Evolutionary conservation across 2,797 vertebrate genomes (phyloP).

Genomic region (Acipenser oxyrinchus): DNA sequence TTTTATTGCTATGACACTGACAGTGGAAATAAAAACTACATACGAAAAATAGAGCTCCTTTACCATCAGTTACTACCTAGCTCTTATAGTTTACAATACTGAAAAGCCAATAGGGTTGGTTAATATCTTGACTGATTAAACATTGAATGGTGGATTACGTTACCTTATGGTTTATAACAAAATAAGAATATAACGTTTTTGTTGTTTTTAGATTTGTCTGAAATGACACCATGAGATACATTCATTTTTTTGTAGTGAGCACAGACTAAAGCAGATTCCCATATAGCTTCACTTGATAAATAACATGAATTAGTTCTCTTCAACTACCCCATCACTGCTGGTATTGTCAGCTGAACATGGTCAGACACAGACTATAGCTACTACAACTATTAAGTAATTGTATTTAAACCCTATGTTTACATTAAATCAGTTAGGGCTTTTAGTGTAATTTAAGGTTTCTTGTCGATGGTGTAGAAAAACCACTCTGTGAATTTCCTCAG

Average conservation of each 20-base stretch:
- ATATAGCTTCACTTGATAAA: constrained; percentile 32
- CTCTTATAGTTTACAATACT: constrained; percentile 60
- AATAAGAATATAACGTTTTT: constrained; percentile 1
- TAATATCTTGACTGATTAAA: constrained; percentile 33
- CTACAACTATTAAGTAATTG: constrained; percentile 26
- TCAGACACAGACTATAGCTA: constrained; percentile 34
- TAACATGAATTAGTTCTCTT: constrained; percentile 45
- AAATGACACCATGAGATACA: constrained; percentile 64
- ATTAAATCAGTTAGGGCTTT: constrained; percentile 41
- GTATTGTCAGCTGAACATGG: constrained; percentile 32
- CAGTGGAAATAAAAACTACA: constrained; percentile 75
- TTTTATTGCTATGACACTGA: constrained; percentile 93
- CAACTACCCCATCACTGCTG: constrained; percentile 17
- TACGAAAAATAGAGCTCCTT: constrained; percentile 79
- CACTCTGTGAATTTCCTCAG: constrained; percentile 95
- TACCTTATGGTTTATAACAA: neutral
- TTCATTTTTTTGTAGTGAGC: constrained; percentile 49
- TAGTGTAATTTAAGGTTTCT: constrained; percentile 64
- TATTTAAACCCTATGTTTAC: constrained; percentile 22
- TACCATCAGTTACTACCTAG: constrained; percentile 70
- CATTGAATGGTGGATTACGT: neutral
- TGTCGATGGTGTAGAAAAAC: constrained; percentile 92
- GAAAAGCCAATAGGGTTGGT: constrained; percentile 35
- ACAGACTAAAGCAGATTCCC: constrained; percentile 16
- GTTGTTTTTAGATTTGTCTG: constrained; percentile 42